Evolutionary conservation across 2,888 invertebrate species (phyloP), one percentile per base, ranked within the genome.

Genomic region (Platycnemis pennipes): DNA sequence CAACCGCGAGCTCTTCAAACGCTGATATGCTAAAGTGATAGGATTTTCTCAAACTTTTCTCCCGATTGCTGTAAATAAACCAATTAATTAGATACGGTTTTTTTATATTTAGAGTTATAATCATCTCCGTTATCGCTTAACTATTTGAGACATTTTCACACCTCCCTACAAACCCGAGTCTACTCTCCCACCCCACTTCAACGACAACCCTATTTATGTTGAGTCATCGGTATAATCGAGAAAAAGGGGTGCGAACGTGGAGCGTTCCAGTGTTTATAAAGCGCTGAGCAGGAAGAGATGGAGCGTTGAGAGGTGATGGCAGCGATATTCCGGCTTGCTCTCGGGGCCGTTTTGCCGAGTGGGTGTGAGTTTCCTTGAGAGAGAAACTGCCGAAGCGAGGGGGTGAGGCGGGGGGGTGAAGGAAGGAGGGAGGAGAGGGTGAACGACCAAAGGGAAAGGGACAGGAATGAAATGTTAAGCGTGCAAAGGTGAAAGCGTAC

Each of bases 271-370:
- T 37, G 37, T 16, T 77, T 16, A 16, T 16, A 11, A n/a, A 77
- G 31, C 77, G 77, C 77, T 7, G 16, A 77, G 77, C 77, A 77
- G 77, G 77, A 77, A 77, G 77, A 77, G n/a, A 77, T 77, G 37
- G 16, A 77, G 77, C 5, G 77, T 37, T 31, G 63, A 63, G 8
- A 26, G 63, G 19, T 16, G 31, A 37, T 37, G 22, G 77, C 13
- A 37, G 37, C 77, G 63, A 37, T 31, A 77, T 77, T 77, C 37
- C 77, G 77, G n/a, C 49, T 11, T n/a, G 22, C 63, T 8, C 63
- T 22, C 26, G n/a, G 77, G 37, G 37, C 8, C 56, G n/a, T 63
- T 19, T 63, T 22, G 37, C 2, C 63, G 26, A 26, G 37, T 0
- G 31, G 69, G 69, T 37, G 77, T 77, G 77, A 37, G 77, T 77